A percentile compares a stretch with the other conserved stretches of the same genome.
Conservation (phyloP, 2,113 vertebrate species). For the Cryptotis parvus region DNA sequence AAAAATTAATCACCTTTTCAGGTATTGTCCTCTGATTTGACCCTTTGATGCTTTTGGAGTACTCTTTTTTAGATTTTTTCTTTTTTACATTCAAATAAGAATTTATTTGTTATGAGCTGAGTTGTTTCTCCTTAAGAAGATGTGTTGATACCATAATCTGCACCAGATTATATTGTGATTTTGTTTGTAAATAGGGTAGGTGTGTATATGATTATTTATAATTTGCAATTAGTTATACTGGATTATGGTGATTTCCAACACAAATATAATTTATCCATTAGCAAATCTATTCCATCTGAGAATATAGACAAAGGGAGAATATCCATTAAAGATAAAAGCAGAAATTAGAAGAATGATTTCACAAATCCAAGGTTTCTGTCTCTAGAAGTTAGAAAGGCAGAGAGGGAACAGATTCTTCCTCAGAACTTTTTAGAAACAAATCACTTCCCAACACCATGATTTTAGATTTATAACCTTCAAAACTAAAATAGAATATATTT, state of each 20-base stretch:
- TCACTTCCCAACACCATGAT: background rate
- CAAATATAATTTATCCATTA: background rate
- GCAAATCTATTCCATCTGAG: background rate
- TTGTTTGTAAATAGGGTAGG: background rate
- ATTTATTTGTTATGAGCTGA: background rate
- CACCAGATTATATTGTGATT: background rate
- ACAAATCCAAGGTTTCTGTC: background rate
- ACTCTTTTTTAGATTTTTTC: background rate
- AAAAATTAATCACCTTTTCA: slow-evolving; percentile 56
- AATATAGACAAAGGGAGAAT: background rate
- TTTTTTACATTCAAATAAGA: background rate
- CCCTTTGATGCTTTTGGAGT: background rate
- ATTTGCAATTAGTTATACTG: background rate
- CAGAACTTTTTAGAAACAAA: background rate
- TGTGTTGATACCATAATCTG: background rate
- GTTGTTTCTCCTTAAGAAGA: background rate
- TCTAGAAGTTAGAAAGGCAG: background rate
- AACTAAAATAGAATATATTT: background rate
- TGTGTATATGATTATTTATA: background rate
- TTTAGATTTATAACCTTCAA: background rate
- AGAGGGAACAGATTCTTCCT: background rate
- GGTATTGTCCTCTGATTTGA: slow-evolving; percentile 41
- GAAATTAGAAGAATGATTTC: background rate
- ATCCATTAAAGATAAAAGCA: background rate
- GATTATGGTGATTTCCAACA: background rate